Percentiles rank a stretch among this genome's conserved stretches.
These are phyloP conservation scores for Clepsis dumicolana DNA, from an alignment of 2,888 invertebrate genomes.

Conservation along the genomic window DNA sequence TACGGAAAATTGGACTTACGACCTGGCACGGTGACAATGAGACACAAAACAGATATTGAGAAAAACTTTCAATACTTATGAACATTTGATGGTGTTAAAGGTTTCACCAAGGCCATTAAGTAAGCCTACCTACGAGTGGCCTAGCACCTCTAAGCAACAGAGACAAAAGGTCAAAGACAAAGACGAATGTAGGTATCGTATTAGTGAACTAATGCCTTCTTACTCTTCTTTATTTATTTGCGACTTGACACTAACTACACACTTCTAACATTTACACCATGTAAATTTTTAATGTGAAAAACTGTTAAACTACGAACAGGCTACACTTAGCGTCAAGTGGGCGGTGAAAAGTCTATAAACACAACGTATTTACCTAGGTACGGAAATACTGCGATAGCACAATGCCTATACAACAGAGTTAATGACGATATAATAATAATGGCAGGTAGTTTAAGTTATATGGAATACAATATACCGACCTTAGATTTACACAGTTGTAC, in stretches of 20 bases:
- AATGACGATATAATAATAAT: background rate
- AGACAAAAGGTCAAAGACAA: no score
- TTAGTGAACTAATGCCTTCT: no score
- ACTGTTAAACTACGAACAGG: background rate
- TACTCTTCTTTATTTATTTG: no score
- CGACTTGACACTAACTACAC: background rate
- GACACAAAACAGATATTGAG: slow-evolving; percentile 1
- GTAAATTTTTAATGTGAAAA: background rate
- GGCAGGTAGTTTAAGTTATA: no score
- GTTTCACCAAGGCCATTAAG: no score
- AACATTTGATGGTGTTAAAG: background rate
- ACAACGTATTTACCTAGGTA: background rate
- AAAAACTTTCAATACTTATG: background rate
- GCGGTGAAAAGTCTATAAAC: background rate
- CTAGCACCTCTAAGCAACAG: no score
- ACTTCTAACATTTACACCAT: background rate
- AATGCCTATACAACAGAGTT: background rate
- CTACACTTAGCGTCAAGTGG: background rate
- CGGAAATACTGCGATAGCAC: no score
- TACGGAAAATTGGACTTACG: slow-evolving; percentile 13
- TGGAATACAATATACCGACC: slow-evolving; percentile 19
- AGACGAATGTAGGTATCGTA: no score
- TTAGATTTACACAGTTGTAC: no score
- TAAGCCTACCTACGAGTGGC: no score
- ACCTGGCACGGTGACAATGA: slow-evolving; percentile 6